Base-by-base conservation (phyloP, 2,797 vertebrate species). In the Merluccius polli region DNA sequence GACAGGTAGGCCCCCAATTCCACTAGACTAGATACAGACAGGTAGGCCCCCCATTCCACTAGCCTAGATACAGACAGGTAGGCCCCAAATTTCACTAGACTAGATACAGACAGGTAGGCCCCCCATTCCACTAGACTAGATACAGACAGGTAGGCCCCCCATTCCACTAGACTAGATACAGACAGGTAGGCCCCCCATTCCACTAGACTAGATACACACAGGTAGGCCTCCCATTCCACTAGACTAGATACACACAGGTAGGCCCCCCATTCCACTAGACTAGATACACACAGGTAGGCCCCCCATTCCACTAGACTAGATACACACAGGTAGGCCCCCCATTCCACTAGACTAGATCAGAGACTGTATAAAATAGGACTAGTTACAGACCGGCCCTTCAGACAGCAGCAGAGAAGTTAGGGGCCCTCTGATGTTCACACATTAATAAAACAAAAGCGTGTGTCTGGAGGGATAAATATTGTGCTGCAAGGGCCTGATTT, bases 391-490 rank as follows among this genome's bases (percentile, higher is more conserved):
- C 44, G 73, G 78, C 82, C 59, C 86, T 85, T 84, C 87, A 92
- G 89, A 92, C 90, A 76, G 85, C 87, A 91, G 85, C 67, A 84
- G 87, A 90, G 88, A 89, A 88, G 84, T 81, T 36, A 87, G 81
- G 84, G 87, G 85, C 88, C 59, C 78, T 87, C 85, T 87, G 87
- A 91, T 91, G 86, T 88, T 81, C 87, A 87, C 87, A 82, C 85
- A 90, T 88, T 90, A 87, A 89, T 86, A 75, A 92, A 92, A 93
- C 91, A 93, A 93, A 92, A 88, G 91, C 86, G 85, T 79, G 74
- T 82, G 90, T 92, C 91, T 91, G 90, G 87, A 87, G 87, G 87
- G 86, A 86, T 89, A 91, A 87, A 90, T 90, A 91, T 93, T 92
- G 89, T 91, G 88, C 79, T 80, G 73, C 84, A 48, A 83, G 86